Conservation (phyloP, 2,797 vertebrate genomes). For the Poeciliopsis presidionis region DNA sequence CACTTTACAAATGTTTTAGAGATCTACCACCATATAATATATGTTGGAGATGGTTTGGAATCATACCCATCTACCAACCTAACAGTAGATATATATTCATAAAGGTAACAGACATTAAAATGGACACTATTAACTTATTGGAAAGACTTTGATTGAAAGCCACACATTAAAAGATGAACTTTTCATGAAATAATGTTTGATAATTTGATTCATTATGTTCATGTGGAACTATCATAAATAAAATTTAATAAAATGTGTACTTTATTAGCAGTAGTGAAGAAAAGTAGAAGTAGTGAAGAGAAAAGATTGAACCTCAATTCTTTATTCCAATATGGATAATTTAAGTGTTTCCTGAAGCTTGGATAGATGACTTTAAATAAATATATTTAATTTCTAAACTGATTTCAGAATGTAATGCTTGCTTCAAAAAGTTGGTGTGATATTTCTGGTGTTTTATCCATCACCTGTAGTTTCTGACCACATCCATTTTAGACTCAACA, state of each 20-base stretch:
- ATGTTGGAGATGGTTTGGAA: neutral
- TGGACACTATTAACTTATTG: neutral
- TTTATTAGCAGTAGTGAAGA: neutral
- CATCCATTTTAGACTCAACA: conserved; percentile 36
- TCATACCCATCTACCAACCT: neutral
- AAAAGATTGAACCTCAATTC: neutral
- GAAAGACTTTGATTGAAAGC: neutral
- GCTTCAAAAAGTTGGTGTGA: conserved; percentile 12
- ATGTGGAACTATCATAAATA: neutral
- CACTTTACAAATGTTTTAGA: neutral
- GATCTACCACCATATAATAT: neutral
- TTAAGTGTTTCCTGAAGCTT: neutral
- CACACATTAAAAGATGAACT: neutral
- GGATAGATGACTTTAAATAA: neutral
- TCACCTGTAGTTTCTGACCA: conserved; percentile 12
- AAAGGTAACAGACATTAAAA: neutral
- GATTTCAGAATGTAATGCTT: conserved; percentile 4
- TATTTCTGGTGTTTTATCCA: conserved; percentile 17
- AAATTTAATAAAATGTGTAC: neutral
- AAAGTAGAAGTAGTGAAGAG: neutral
- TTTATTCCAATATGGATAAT: neutral
- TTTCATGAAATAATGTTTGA: neutral
- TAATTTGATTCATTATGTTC: neutral
- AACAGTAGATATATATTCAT: neutral
- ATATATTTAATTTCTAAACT: neutral